Base-by-base conservation (phyloP, 2,797 vertebrate genomes). In the Pagetopsis macropterus region DNA sequence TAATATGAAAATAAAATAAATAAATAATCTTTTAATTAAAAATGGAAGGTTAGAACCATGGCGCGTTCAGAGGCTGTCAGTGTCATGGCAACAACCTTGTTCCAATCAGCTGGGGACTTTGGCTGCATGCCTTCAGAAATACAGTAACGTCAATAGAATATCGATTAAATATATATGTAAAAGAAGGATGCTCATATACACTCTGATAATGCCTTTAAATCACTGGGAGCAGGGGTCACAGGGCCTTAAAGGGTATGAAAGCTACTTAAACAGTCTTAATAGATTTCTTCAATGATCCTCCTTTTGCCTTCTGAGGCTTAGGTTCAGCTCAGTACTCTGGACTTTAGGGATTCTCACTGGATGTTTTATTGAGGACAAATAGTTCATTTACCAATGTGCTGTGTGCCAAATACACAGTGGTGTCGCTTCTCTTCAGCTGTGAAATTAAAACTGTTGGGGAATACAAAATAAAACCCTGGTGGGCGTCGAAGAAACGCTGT, bases 281-380 rank as follows among this genome's bases (percentile, higher is more conserved):
- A 81, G 74, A 84, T 87, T 83, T 52, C 40, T 64, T 63, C 84
- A 63, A 65, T 80, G 51, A 76, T 84, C 77, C 73, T 84, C 56
- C 64, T 76, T 81, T 78, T 70, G 6, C 58, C 71, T 77, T 83
- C 67, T 3, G 10, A 65, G 48, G 49, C 82, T 82, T 57, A 68
- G 61, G 74, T 72, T 77, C 69, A 65, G 79, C 82, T 83, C 78
- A 59, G 66, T 57, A 41, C 64, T 71, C 68, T 73, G 56, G 58
- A 64, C 78, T 62, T 77, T 63, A 44, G 73, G 65, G 79, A 86
- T 75, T 76, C 54, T 70, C 64, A 11, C 62, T 65, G 14, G 21
- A 86, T 89, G 74, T 88, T 91, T 90, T 84, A 90, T 90, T 90
- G 79, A 88, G 75, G 41, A 51, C 44, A 60, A 83, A 86, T 88